Evolutionary conservation across 2,888 invertebrate species (phyloP), one percentile per base, ranked within the genome.

Genomic region (Branchipolynoe longqiensis): DNA sequence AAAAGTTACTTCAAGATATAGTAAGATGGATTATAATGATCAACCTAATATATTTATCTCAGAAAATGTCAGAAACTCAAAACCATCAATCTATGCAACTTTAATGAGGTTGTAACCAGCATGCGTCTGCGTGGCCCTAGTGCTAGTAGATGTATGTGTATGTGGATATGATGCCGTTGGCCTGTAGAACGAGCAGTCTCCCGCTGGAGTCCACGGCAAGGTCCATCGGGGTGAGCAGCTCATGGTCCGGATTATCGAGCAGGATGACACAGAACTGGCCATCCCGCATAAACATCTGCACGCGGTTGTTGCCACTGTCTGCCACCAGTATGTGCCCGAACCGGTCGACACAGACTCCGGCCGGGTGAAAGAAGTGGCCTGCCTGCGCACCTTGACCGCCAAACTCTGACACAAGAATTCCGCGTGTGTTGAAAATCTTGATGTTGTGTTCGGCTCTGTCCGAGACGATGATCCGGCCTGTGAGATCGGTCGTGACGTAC

Each of bases 261-360:
- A 84, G 40, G 6, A 78, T 38, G 14, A 40, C 58, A 40, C 69
- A 73, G 59, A 84, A 84, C 8, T 84, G 33, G n/a, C 84, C 84
- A 2, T 78, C 58, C 6, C 36, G n/a, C 12, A 58, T 73, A 58
- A 84, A 84, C 74, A 84, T 74, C 33, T 84, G 84, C 1, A 84
- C 58, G 14, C 84, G 74, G 31, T 78, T 74, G 41, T 84, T 84
- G 38, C 78, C 59, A 36, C 54, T 33, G 40, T 84, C 84, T 14
- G 84, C 84, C 36, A 84, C 84, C 12, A 84, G 25, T n/a, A 84
- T 84, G 74, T 84, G 84, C 0, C 84, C 84, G 54, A 54, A 74
- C 0, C n/a, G 40, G 59, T 84, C 84, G 6, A 58, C 58, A 58
- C 84, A 84, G 3, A 84, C 74, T 56, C 84, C 84, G 1, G 84